These are phyloP conservation scores for Microvelia longipes DNA, from an alignment of 1,140 invertebrate species.

Conservation along the genomic window DNA sequence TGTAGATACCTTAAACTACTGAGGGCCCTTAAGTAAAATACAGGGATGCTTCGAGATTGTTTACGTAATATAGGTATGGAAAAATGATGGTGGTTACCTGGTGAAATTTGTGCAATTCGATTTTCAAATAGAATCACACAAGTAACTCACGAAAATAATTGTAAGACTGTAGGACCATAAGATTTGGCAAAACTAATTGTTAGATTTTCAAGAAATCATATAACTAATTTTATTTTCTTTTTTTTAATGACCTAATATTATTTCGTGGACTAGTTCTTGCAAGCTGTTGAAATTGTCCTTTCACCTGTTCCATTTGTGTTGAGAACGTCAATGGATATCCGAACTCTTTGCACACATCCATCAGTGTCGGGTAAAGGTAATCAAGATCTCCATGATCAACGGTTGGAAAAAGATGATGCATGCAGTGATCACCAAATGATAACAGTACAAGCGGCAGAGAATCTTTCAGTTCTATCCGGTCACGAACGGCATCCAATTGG, in stretches of 20 bases:
- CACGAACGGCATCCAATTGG: constrained; percentile 57
- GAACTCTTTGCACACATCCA: constrained; percentile 53
- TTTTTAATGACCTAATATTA: neutral
- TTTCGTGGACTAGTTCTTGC: neutral
- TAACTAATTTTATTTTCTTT: neutral
- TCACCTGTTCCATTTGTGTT: neutral
- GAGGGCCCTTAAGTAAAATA: too few species aligned
- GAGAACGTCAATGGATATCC: constrained; percentile 32
- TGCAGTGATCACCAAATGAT: constrained; percentile 56
- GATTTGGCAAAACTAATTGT: too few species aligned
- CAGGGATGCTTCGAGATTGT: too few species aligned
- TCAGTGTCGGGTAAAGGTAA: constrained; percentile 44
- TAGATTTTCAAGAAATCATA: too few species aligned
- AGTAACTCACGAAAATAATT: too few species aligned
- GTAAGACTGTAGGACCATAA: too few species aligned
- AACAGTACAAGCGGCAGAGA: constrained; percentile 50
- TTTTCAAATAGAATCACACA: too few species aligned
- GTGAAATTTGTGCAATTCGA: too few species aligned
- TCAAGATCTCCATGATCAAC: constrained; percentile 50
- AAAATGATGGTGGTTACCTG: too few species aligned
- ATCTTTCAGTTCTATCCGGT: constrained; percentile 49
- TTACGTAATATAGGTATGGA: too few species aligned
- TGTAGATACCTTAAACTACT: too few species aligned
- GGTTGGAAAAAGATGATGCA: constrained; percentile 71
- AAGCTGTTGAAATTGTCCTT: constrained; percentile 12